Evolutionary conservation across 2,797 vertebrate species (phyloP).

Genomic region (Podarcis lilfordi): DNA sequence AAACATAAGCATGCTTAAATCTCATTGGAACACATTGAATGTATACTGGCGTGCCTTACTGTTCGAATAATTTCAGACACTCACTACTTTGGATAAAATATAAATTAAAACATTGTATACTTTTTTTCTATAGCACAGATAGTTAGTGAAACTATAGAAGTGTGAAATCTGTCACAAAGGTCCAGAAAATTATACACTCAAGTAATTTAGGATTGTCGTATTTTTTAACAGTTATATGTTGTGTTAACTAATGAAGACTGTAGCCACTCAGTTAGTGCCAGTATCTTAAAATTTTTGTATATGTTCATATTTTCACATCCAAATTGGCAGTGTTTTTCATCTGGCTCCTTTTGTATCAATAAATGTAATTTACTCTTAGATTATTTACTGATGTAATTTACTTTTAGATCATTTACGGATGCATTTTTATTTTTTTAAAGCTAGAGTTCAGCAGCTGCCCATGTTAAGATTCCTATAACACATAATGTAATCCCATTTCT

Average conservation of each 20-base stretch:
- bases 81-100: background rate
- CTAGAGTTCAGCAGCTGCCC: too few relatives aligned
- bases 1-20: background rate
- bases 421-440: too few relatives aligned
- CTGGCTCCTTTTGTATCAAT: background rate
- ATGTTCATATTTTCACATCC: background rate
- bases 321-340: background rate
- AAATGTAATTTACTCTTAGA: background rate
- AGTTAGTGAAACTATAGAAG: background rate
- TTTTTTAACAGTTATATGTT: background rate
- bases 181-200: background rate
- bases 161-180: background rate
- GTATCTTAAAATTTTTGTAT: background rate
- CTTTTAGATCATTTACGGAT: background rate
- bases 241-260: background rate
- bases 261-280: background rate
- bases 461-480: background rate
- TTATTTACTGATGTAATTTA: background rate
- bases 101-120: background rate
- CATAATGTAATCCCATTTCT: background rate
- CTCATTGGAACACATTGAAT: background rate
- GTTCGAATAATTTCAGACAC: background rate
- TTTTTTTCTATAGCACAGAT: background rate
- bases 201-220: background rate
- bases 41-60: background rate